These are phyloP conservation scores for Pyrrhosoma nymphula DNA, from an alignment of 2,888 invertebrate species.

Conservation along the genomic window DNA sequence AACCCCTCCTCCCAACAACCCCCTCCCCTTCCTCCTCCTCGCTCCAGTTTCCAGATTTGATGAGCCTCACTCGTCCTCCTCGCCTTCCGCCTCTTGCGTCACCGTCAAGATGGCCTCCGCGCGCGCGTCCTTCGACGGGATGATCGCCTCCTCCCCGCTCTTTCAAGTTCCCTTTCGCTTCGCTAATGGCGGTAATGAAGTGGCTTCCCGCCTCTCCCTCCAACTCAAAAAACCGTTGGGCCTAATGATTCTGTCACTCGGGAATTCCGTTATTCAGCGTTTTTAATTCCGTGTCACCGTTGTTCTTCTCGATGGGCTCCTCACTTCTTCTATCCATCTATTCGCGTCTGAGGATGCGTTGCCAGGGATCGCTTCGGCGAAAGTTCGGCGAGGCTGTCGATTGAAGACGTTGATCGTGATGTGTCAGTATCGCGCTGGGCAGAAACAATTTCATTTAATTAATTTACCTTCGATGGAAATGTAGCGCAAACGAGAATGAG, in stretches of 20 bases:
- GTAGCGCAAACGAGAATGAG: too few species aligned
- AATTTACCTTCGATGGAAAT: too few species aligned
- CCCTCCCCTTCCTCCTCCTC: not conserved
- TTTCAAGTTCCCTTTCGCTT: constrained; percentile 12
- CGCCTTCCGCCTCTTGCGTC: not conserved
- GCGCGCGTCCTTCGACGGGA: not conserved
- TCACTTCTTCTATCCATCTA: too few species aligned
- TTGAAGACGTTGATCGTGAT: too few species aligned
- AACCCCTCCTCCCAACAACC: not conserved
- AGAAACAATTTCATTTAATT: too few species aligned
- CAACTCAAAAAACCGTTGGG: not conserved
- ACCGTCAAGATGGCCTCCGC: constrained; percentile 11
- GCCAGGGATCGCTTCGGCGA: too few species aligned
- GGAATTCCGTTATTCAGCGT: not conserved
- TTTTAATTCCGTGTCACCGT: not conserved
- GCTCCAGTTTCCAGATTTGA: constrained; percentile 5
- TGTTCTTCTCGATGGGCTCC: too few species aligned
- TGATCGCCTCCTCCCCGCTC: too few species aligned
- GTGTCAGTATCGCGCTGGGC: too few species aligned
- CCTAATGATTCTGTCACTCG: not conserved
- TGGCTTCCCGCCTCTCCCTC: not conserved
- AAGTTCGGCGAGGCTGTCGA: too few species aligned
- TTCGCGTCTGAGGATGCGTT: too few species aligned
- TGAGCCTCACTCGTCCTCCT: not conserved
- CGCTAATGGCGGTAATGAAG: constrained; percentile 21